phyloP scores from a whole-genome alignment of 2,797 vertebrate species.

The Saxicola maurus region DNA sequence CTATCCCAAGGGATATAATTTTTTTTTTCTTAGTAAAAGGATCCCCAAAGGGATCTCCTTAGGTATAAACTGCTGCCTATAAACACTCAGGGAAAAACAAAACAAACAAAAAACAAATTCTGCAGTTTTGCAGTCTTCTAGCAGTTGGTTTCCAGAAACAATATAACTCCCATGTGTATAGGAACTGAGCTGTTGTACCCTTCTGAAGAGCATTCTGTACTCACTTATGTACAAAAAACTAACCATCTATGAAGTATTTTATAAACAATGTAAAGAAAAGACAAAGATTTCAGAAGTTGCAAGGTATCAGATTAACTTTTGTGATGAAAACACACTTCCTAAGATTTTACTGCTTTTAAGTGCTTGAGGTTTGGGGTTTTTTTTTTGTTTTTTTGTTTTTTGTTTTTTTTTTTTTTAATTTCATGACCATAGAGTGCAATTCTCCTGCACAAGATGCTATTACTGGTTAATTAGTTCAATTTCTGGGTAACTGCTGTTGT shows the following conservation, averaged over 20 bases:
- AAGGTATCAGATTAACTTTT: background rate
- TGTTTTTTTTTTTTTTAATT: background rate
- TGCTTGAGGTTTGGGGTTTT: background rate
- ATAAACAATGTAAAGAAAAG: background rate
- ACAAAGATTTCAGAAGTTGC: background rate
- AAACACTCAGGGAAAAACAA: background rate
- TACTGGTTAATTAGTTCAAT: background rate
- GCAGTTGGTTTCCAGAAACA: background rate
- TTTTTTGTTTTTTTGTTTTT: background rate
- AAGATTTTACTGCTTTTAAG: background rate
- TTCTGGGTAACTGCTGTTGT: background rate
- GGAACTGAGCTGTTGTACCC: background rate
- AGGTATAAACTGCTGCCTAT: background rate
- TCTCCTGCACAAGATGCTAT: background rate
- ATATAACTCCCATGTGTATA: fast-evolving
- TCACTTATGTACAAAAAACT: background rate
- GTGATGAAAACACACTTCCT: background rate
- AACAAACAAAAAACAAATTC: background rate
- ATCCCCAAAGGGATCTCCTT: background rate
- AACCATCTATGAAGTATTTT: background rate
- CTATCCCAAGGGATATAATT: background rate
- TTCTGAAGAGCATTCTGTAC: background rate
- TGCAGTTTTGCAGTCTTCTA: background rate
- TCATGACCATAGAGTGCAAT: background rate
- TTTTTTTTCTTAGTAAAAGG: background rate